A percentile compares a stretch with the other conserved stretches of the same genome.
Evolutionary conservation across 1,140 invertebrate species (phyloP).

Genomic region (Portunus trituberculatus): DNA sequence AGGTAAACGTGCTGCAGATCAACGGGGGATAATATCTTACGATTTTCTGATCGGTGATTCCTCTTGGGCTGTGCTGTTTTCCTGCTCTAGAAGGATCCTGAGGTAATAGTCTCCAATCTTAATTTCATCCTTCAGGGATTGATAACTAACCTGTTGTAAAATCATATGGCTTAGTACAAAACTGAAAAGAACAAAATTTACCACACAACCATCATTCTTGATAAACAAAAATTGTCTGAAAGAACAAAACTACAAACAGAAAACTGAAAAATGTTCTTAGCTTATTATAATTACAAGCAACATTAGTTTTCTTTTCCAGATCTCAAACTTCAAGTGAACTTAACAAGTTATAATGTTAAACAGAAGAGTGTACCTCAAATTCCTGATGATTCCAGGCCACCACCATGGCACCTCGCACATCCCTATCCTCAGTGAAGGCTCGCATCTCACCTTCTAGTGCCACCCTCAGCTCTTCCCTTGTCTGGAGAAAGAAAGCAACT

Average conservation of each 20-base stretch:
- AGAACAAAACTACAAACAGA: no score
- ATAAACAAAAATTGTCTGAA: no score
- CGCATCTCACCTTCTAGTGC: conserved; percentile 96
- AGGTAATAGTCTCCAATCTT: conserved; percentile 99
- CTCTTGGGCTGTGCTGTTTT: conserved; percentile 87
- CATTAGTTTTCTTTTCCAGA: not conserved
- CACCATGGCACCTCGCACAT: conserved; percentile 86
- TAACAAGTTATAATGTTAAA: not conserved
- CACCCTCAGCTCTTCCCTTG: conserved; percentile 95
- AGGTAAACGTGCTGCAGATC: no score
- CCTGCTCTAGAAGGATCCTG: conserved; percentile 94
- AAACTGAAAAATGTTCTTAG: no score
- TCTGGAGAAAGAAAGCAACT: conserved; percentile 83
- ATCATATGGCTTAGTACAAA: conserved; percentile 78
- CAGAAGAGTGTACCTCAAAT: conserved; percentile 85
- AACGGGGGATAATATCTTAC: conserved; percentile 82
- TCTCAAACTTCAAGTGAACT: not conserved
- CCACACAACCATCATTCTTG: not conserved
- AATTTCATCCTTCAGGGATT: conserved; percentile 96
- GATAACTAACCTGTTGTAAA: conserved; percentile 87
- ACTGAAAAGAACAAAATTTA: not conserved
- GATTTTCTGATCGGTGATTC: conserved; percentile 93
- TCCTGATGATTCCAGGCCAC: conserved; percentile 99
- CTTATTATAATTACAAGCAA: not conserved
- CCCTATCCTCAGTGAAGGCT: conserved; percentile 93